Evolutionary conservation across 1,140 invertebrate genomes (phyloP).

Genomic region (Drosophila athabasca): DNA sequence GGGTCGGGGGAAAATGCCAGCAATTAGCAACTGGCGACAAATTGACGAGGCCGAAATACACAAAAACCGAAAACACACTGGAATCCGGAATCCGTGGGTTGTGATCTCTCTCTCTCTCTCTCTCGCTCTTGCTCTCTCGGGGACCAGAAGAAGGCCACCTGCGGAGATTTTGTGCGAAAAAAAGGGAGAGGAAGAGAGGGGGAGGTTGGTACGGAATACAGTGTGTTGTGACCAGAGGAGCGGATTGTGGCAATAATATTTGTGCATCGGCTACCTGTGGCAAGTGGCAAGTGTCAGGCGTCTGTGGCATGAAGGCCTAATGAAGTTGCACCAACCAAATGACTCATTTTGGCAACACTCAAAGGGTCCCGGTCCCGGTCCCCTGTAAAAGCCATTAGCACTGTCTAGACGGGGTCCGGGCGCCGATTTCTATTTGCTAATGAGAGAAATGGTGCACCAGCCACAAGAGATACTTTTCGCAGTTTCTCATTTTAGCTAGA

Average conservation of each 20-base stretch:
- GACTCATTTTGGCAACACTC: constrained; percentile 50
- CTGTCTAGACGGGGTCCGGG: constrained; percentile 56
- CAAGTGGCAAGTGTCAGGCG: background rate
- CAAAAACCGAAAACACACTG: constrained; percentile 16
- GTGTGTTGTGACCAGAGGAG: constrained; percentile 51
- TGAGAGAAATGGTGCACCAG: constrained; percentile 28
- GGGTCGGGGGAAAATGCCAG: constrained; percentile 30
- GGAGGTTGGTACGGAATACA: background rate
- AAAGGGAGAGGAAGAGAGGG: background rate
- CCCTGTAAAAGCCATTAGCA: constrained; percentile 41
- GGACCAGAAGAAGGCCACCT: constrained; percentile 46
- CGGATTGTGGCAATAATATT: constrained; percentile 77
- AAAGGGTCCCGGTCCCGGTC: constrained; percentile 4
- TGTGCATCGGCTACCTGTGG: constrained; percentile 50
- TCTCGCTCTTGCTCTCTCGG: background rate
- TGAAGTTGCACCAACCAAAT: constrained; percentile 68
- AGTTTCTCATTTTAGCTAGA: background rate
- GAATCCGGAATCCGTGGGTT: constrained; percentile 12
- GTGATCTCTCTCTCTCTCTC: background rate
- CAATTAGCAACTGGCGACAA: constrained; percentile 80
- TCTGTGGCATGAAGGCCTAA: constrained; percentile 28
- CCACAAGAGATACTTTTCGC: constrained; percentile 5
- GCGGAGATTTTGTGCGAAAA: constrained; percentile 73
- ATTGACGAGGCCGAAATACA: constrained; percentile 60
- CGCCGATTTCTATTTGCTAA: constrained; percentile 43